Base-by-base conservation (phyloP, 2,797 vertebrate genomes). In the Sebastes steindachneri region DNA sequence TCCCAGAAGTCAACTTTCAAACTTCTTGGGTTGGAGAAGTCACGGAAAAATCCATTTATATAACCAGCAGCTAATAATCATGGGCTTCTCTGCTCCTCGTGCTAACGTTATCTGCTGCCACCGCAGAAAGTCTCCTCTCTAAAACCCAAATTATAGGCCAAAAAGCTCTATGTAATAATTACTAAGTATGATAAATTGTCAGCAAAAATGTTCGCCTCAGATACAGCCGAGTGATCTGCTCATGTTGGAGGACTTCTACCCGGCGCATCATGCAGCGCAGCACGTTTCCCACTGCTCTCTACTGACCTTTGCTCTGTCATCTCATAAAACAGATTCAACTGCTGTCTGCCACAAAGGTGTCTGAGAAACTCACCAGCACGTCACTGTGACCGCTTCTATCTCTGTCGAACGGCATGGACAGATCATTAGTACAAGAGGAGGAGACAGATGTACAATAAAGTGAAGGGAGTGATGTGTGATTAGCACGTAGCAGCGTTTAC, bases 71-170 rank as follows among this genome's bases (percentile, higher is more conserved):
- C 57, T 84, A 82, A 87, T 86, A 84, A 85, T 87, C 74, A 84
- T 58, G 48, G 29, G 37, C 33, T 62, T 57, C 17, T 71, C 71
- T 78, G 45, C 59, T 68, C 23, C 54, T 77, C 12, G 10, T 73
- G 31, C 25, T 68, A 28, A 37, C 7, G 28, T 82, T 80, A 86
- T 89, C 69, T 80, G 74, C 83, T 81, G 75, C 62, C 67, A 79
- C 74, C 71, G 48, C 74, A 87, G n/a, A 89, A 65, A 23, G 68
- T 67, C 35, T 8, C 26, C 73, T 79, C 53, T 64, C 69, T 60
- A 79, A 45, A 91, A 86, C 79, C 84, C 60, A 88, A 95, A 92
- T 95, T 90, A 92, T 80, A 91, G 86, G 57, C 68, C 75, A 14
- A 69, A 73, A 80, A 31, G 19, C 26, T 17, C 77, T 87, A 90